phyloP scores from a whole-genome alignment of 2,797 vertebrate genomes.

The Tapirus indicus region DNA sequence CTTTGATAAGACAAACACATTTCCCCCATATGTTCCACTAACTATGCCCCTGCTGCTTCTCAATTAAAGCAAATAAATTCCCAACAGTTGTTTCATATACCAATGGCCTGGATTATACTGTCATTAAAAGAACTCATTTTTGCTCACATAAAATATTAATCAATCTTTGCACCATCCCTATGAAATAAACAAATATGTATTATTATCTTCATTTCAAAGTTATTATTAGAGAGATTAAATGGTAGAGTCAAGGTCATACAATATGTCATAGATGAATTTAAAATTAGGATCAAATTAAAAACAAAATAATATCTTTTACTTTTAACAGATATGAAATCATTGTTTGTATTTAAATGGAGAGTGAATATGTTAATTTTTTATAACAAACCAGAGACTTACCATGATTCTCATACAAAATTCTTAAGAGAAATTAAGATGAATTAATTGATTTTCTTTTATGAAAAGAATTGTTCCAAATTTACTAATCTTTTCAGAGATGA shows the following conservation, averaged over 20 bases:
- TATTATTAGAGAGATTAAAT: background rate
- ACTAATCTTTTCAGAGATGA: background rate
- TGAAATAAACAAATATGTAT: background rate
- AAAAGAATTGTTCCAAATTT: background rate
- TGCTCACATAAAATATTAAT: conserved; percentile 10
- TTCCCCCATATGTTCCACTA: background rate
- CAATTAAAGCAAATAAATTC: background rate
- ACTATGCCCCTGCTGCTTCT: background rate
- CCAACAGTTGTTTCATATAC: background rate
- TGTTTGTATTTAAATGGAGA: conserved; percentile 14
- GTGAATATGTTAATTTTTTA: background rate
- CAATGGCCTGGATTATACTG: background rate
- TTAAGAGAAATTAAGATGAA: background rate
- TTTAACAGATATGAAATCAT: background rate
- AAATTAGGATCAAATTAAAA: conserved; percentile 21
- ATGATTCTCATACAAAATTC: background rate
- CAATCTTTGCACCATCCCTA: background rate
- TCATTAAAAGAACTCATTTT: conserved; percentile 19
- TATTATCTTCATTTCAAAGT: conserved; percentile 3
- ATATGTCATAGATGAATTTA: background rate
- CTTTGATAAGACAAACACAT: background rate
- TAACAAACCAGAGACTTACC: background rate
- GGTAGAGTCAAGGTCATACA: background rate
- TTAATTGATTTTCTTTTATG: background rate
- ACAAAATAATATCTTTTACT: conserved; percentile 17